These are phyloP conservation scores for Myiagra hebetior DNA, from an alignment of 2,113 vertebrate species.

Conservation along the genomic window DNA sequence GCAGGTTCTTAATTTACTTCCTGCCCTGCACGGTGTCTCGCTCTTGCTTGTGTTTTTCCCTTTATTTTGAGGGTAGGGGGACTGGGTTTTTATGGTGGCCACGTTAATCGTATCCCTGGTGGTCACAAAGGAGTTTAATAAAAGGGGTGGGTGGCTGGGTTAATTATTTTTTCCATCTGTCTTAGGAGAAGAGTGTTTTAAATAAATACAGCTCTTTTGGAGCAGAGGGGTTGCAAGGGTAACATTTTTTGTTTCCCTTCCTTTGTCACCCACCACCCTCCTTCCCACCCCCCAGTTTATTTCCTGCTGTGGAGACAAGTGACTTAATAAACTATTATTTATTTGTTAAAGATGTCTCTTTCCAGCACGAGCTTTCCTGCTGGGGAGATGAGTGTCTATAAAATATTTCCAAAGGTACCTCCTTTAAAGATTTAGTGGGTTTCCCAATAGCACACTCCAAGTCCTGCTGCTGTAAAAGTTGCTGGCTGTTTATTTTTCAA, in stretches of 20 bases:
- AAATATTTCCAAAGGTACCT: slow-evolving; percentile 35
- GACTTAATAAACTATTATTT: slow-evolving; percentile 61
- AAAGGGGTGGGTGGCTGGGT: slow-evolving; percentile 54
- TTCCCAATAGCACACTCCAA: neutral
- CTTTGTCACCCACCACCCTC: slow-evolving; percentile 26
- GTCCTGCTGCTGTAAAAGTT: neutral
- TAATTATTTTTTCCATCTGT: slow-evolving; percentile 68
- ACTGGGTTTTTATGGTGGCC: slow-evolving; percentile 59
- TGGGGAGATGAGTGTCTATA: slow-evolving; percentile 43
- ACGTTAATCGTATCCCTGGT: slow-evolving; percentile 59
- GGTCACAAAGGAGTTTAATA: slow-evolving; percentile 64
- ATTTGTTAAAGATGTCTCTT: slow-evolving; percentile 51
- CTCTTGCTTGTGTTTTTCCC: slow-evolving; percentile 40
- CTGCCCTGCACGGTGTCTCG: slow-evolving; percentile 35
- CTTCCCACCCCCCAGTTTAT: neutral
- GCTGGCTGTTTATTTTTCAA: slow-evolving; percentile 33
- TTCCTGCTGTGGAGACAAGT: slow-evolving; percentile 61
- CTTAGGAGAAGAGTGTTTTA: slow-evolving; percentile 63
- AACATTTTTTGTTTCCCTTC: slow-evolving; percentile 17
- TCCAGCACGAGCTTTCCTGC: slow-evolving; percentile 24
- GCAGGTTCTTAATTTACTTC: slow-evolving; percentile 64
- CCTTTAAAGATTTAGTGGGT: slow-evolving; percentile 28
- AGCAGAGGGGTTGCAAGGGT: slow-evolving; percentile 6
- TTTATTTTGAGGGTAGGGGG: slow-evolving; percentile 27
- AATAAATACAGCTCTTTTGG: slow-evolving; percentile 41